Evolutionary conservation across 2,888 invertebrate species (phyloP), one percentile per base, ranked within the genome.

Genomic region (Catocala nupta): DNA sequence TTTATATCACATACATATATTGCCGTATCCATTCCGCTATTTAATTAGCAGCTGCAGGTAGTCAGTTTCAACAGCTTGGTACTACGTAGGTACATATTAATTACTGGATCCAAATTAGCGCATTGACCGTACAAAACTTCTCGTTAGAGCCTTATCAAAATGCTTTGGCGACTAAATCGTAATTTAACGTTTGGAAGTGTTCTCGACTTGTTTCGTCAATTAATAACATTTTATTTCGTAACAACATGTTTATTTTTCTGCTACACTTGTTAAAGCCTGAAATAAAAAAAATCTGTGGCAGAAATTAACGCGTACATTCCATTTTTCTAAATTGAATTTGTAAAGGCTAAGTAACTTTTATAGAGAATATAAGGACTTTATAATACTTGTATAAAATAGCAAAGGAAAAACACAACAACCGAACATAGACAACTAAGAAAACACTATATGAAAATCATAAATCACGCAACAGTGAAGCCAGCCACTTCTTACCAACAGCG

Each of bases 101-200:
- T 92, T 92, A 91, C 90, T 84, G 81, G 80, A 87, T 84, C 83
- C 85, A 88, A 91, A 92, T 91, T 90, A 92, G 87, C 87, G 88
- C 90, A 82, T 83, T 88, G 86, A 86, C 89, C 88, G 85, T 82
- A 82, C 71, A 63, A 72, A 81, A 83, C 72, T 87, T 85, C 83
- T 81, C 83, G 81, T 86, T 83, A 82, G 81, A 71, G 85, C 80
- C 83, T 84, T 84, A 82, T 85, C 83, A 82, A 85, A 87, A 84
- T 71, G 79, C 78, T 86, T 83, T 82, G 76, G 75, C 49, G 62
- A 59, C 59, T 65, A 68, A 84, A 84, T 82, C 74, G 77, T 77
- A 80, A 81, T 82, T 84, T 65, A 69, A 61, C 67, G 68, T 71
- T 69, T 57, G 56, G 49, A 50, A 66, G 55, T 64, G 56, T 73